Percentiles rank a stretch among this genome's conserved stretches.
Conservation (phyloP, 2,113 vertebrate species). For the Cynoglossus semilaevis region DNA sequence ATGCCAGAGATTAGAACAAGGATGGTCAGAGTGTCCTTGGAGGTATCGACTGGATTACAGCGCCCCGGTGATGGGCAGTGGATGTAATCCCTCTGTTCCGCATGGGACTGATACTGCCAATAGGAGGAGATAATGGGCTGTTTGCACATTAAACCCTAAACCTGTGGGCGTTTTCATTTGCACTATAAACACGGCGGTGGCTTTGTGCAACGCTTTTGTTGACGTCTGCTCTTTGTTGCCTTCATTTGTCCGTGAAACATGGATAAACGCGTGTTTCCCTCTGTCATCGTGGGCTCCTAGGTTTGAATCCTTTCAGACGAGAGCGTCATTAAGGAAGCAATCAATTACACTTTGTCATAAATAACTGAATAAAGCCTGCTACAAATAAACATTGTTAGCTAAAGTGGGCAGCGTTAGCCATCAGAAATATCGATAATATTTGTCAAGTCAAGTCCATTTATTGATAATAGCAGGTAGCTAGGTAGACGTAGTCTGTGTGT, state of each 20-base stretch:
- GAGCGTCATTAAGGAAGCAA: background rate
- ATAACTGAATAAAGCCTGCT: no score
- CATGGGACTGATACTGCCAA: conserved; percentile 21
- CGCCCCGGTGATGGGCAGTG: conserved; percentile 18
- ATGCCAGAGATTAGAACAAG: conserved; percentile 31
- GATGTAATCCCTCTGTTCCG: conserved; percentile 37
- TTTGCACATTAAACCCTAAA: conserved; percentile 30
- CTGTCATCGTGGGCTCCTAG: background rate
- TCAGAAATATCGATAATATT: no score
- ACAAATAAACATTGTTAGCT: no score
- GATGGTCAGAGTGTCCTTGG: conserved; percentile 56
- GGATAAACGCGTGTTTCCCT: conserved; percentile 2
- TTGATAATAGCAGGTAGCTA: no score
- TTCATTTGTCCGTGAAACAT: conserved; percentile 8
- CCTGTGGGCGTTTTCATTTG: conserved; percentile 24
- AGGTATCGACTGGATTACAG: conserved; percentile 47
- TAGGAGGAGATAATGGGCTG: conserved; percentile 39
- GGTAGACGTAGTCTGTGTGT: no score
- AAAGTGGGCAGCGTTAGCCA: no score
- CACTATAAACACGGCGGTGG: conserved; percentile 8
- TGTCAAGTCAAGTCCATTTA: no score
- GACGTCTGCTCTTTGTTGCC: background rate
- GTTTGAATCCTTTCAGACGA: background rate
- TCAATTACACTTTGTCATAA: no score
- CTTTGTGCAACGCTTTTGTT: conserved; percentile 13